phyloP scores from a whole-genome alignment of 1,140 invertebrate genomes.

The Oncopodura yosiiana region DNA sequence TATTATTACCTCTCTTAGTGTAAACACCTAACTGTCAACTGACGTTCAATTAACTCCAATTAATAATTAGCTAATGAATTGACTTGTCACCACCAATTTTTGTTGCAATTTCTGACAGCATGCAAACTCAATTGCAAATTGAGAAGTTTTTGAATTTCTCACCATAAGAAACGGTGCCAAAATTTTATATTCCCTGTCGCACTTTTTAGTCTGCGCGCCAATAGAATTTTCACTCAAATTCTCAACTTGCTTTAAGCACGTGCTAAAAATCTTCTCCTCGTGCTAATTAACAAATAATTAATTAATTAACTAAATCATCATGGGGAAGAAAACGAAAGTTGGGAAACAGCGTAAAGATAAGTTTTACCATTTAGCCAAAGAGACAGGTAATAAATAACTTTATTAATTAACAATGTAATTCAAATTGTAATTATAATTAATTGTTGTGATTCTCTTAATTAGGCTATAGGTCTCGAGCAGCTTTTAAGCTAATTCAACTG shows the following conservation, averaged over 20 bases:
- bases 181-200: not conserved
- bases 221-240: slow-evolving; percentile 39
- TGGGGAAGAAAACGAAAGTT: slow-evolving; percentile 94
- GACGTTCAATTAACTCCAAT: no score
- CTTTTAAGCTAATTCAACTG: slow-evolving; percentile 96
- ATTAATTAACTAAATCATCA: slow-evolving; percentile 40
- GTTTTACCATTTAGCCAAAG: slow-evolving; percentile 96
- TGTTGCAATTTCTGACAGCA: no score
- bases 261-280: no score
- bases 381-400: slow-evolving; percentile 64
- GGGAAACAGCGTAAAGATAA: slow-evolving; percentile 97
- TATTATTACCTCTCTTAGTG: no score
- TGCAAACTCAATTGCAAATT: no score
- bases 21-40: no score
- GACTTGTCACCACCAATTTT: no score
- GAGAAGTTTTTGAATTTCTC: no score
- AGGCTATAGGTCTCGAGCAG: slow-evolving; percentile 93
- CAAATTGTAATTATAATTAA: not conserved
- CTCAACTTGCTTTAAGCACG: no score
- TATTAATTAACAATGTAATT: not conserved
- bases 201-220: not conserved
- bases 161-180: no score
- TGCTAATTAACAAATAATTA: not conserved
- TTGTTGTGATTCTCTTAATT: slow-evolving; percentile 11
- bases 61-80: no score